phyloP scores from a whole-genome alignment of 2,113 vertebrate species.

The Petroica traversi region DNA sequence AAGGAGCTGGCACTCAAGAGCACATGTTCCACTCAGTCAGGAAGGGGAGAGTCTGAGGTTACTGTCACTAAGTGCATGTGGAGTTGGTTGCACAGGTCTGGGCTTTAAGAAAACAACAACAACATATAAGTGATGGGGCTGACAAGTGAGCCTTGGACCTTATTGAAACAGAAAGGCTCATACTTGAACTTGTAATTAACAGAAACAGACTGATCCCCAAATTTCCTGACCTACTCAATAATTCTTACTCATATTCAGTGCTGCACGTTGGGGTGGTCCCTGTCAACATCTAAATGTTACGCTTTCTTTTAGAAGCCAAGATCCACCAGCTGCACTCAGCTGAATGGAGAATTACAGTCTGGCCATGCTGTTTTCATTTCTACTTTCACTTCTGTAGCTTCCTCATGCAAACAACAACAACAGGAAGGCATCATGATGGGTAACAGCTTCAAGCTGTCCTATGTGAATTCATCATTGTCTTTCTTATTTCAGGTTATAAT shows the following conservation, averaged over 20 bases:
- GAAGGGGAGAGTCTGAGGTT: fast-evolving
- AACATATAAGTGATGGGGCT: not conserved
- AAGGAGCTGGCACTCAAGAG: not conserved
- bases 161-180: not conserved
- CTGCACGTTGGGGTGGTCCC: not conserved
- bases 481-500: not conserved
- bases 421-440: not conserved
- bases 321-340: not conserved
- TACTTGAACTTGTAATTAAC: not conserved
- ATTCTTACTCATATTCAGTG: not conserved
- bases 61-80: not conserved
- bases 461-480: not conserved
- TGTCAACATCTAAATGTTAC: not conserved
- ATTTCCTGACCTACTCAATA: not conserved
- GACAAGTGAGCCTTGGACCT: not conserved
- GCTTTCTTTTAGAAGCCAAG: not conserved
- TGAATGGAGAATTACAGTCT: not conserved
- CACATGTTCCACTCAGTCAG: fast-evolving
- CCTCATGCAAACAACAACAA: not conserved
- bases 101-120: not conserved
- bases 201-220: not conserved
- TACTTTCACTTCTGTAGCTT: not conserved
- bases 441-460: not conserved
- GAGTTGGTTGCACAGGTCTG: not conserved
- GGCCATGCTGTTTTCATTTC: not conserved